Evolutionary conservation across 2,113 vertebrate species (phyloP).

Genomic region (Gulo gulo): DNA sequence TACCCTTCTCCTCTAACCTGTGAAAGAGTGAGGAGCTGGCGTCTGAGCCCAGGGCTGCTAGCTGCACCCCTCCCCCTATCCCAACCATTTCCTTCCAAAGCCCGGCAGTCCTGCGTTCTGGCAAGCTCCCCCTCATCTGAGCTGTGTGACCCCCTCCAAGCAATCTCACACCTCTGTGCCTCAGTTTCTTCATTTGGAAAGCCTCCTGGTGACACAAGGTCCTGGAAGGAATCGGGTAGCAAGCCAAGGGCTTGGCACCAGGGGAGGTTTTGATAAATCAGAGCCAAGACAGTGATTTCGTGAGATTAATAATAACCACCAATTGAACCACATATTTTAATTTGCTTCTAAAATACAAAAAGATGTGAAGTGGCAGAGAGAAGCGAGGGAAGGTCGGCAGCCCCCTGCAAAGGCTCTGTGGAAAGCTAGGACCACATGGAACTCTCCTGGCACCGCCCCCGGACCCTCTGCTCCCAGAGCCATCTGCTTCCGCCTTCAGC

Average conservation of each 20-base stretch:
- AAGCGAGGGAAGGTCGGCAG: background rate
- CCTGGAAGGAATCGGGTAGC: background rate
- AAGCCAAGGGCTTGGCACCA: background rate
- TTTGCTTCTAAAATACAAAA: background rate
- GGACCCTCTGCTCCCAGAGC: background rate
- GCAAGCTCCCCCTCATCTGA: background rate
- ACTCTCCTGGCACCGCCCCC: background rate
- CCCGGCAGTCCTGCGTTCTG: background rate
- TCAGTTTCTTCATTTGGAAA: background rate
- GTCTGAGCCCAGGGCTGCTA: background rate
- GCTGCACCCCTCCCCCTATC: background rate
- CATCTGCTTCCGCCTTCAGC: constrained; percentile 51
- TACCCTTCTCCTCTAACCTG: background rate
- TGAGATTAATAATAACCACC: background rate
- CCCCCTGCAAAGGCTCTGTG: background rate
- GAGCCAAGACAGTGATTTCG: background rate
- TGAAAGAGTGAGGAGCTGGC: background rate
- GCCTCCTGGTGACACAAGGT: background rate
- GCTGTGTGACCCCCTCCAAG: background rate
- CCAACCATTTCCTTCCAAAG: background rate
- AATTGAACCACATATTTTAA: background rate
- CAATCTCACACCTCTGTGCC: background rate
- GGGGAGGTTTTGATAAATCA: background rate
- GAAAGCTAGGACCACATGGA: background rate
- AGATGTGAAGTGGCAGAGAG: background rate